Evolutionary conservation across 23 tunicate genomes (phyloP), one percentile per base, ranked within the genome.

Genomic region (Trididemnum nubilum): DNA sequence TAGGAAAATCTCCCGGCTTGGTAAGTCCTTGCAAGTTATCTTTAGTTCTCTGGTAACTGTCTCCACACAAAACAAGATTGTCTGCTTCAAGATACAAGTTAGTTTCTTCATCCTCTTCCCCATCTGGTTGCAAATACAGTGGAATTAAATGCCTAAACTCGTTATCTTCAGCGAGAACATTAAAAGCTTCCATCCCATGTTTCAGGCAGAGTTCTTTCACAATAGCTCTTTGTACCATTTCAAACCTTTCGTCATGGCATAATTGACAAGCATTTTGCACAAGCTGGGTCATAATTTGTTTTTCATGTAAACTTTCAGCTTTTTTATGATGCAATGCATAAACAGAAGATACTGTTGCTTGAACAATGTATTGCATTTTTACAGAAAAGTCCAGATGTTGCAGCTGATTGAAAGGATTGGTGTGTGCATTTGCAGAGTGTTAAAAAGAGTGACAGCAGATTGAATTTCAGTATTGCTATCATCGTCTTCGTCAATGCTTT

Each of bases 311-410:
- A 15, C 54, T 44, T 9, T 15, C 12, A 44, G 54, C 9, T 7
- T 44, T 44, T 9, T 15, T 15, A 7, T 44, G n/a, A 63, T 27
- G 29, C 15, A 24, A 22, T 9, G 15, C 15, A 15, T 44, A 7
- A 27, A 85, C 72, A 49, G 74, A 64, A 22, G 65, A 50, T 1
- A 77, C 82, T 44, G 57, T 51, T 0, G 65, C 77, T 65, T 61
- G 37, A 1, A 81, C 64, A 38, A 85, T 59, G 49, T 50, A 66
- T 50, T 59, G 77, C 26, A 85, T 32, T 2, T 44, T 76, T 9
- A 81, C 81, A 40, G 82, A 76, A 29, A 65, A 27, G 26, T 77
- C 88, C 4, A 85, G 77, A 32, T 85, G 88, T 23, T 76, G 40
- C 7, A 85, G 57, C 65, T 85, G 88, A 32, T 5, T 63, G 54